Evolutionary conservation across 92 coral and sea anemone species (phyloP).

Genomic region (Blastomussa wellsi): DNA sequence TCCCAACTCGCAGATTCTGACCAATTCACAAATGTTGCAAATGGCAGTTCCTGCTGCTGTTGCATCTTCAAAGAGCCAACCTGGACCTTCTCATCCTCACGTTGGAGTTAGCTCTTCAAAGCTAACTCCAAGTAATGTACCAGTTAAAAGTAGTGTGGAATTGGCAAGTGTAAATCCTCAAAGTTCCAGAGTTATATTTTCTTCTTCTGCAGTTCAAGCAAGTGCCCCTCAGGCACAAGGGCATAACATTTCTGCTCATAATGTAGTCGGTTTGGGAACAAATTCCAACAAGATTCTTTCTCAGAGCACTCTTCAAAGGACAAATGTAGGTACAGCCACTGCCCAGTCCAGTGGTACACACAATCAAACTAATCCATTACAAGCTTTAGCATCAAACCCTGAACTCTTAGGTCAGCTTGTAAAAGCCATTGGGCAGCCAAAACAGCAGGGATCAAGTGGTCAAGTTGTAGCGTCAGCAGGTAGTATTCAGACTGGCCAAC

Average conservation of each 20-base stretch:
- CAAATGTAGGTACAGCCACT: neutral
- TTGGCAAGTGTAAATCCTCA: constrained; percentile 19
- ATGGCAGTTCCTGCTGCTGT: constrained; percentile 49
- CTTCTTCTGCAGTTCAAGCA: constrained; percentile 20
- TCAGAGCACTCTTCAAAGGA: constrained; percentile 19
- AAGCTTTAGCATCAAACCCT: constrained; percentile 34
- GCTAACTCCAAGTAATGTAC: constrained; percentile 11
- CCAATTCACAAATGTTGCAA: constrained; percentile 29
- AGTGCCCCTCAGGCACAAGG: constrained; percentile 18
- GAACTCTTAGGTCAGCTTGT: constrained; percentile 39
- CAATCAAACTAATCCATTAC: constrained; percentile 33
- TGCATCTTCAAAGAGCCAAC: constrained; percentile 23
- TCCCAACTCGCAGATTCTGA: constrained; percentile 5
- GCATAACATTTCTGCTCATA: constrained; percentile 3
- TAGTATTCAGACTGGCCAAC: constrained; percentile 32
- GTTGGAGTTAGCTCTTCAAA: neutral
- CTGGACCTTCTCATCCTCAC: constrained; percentile 9
- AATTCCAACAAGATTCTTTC: neutral
- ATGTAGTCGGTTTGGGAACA: neutral
- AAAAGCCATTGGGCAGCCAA: constrained; percentile 47
- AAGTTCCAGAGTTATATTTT: constrained; percentile 6
- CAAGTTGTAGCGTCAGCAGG: constrained; percentile 1
- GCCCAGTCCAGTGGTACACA: constrained; percentile 22
- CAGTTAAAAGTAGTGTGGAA: constrained; percentile 17
- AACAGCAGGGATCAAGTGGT: constrained; percentile 21